A percentile compares a stretch with the other conserved stretches of the same genome.
Evolutionary conservation across 2,888 invertebrate species (phyloP).

Genomic region (Hydropsyche betteni): DNA sequence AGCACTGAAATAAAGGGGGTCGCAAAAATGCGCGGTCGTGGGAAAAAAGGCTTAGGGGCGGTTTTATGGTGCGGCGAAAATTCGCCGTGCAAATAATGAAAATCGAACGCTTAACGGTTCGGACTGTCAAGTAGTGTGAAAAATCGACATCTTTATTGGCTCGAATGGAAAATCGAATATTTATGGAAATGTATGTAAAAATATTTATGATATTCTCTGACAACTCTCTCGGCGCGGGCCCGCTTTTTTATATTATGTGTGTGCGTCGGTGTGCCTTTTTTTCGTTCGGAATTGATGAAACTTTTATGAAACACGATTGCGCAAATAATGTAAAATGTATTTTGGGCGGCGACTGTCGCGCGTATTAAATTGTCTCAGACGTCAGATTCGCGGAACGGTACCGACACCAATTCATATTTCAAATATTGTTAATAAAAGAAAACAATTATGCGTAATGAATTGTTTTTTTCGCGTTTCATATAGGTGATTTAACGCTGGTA

Average conservation of each 20-base stretch:
- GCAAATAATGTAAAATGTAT: no score
- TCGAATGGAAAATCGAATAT: slow-evolving; percentile 21
- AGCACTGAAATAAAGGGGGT: not conserved
- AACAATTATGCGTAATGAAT: no score
- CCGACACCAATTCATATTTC: no score
- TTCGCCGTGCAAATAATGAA: slow-evolving; percentile 21
- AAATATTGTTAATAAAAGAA: no score
- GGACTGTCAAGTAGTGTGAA: slow-evolving; percentile 25
- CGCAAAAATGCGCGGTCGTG: not conserved
- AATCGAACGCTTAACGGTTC: slow-evolving; percentile 18
- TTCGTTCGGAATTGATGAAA: not conserved
- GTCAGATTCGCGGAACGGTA: no score
- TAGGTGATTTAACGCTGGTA: no score
- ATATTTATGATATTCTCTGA: slow-evolving; percentile 18
- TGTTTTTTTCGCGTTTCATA: no score
- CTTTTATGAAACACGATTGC: no score
- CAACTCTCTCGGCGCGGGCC: not conserved
- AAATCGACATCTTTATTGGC: slow-evolving; percentile 27
- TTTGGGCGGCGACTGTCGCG: no score
- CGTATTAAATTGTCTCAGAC: no score
- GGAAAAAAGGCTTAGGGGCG: not conserved
- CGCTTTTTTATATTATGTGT: not conserved
- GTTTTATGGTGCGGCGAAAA: not conserved
- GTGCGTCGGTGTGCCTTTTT: not conserved
- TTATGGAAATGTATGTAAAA: slow-evolving; percentile 25